Conservation (phyloP, 2,888 invertebrate species). For the Apotomis capreana region DNA sequence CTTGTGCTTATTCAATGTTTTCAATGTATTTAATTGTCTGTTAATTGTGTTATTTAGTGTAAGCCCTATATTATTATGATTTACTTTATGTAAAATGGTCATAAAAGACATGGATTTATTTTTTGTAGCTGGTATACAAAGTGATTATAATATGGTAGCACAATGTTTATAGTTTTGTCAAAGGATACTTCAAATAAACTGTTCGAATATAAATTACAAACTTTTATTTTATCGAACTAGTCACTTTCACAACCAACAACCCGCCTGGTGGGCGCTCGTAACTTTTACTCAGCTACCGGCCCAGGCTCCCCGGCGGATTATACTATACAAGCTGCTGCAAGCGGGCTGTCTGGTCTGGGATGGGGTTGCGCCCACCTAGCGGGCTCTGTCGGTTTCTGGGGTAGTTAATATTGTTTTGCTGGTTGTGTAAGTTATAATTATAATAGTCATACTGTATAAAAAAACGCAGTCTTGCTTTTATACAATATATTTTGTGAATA, state of each 20-base stretch:
- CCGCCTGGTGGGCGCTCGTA: too few relatives aligned
- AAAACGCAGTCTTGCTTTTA: slow-evolving; percentile 31
- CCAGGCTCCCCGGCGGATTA: too few relatives aligned
- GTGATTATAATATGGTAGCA: slow-evolving; percentile 44
- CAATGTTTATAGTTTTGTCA: slow-evolving; percentile 43
- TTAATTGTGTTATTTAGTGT: not conserved
- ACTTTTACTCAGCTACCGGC: too few relatives aligned
- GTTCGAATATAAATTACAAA: slow-evolving; percentile 10
- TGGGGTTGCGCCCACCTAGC: too few relatives aligned
- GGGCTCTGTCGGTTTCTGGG: too few relatives aligned
- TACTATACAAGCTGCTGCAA: too few relatives aligned
- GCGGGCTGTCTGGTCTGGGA: too few relatives aligned
- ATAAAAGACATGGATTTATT: slow-evolving; percentile 24
- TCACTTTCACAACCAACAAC: not conserved
- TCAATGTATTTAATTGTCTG: slow-evolving; percentile 17
- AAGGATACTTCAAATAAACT: slow-evolving; percentile 55
- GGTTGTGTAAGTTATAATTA: not conserved
- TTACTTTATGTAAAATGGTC: slow-evolving; percentile 14
- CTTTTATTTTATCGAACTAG: slow-evolving; percentile 1
- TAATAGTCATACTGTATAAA: not conserved
- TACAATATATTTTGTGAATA: slow-evolving; percentile 40
- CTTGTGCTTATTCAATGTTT: slow-evolving; percentile 17
- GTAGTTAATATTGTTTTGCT: too few relatives aligned
- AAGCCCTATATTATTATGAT: slow-evolving; percentile 10
- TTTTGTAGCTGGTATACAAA: slow-evolving; percentile 47